These are phyloP conservation scores for Ageneiosus marmoratus DNA, from an alignment of 2,113 vertebrate species.

Conservation along the genomic window DNA sequence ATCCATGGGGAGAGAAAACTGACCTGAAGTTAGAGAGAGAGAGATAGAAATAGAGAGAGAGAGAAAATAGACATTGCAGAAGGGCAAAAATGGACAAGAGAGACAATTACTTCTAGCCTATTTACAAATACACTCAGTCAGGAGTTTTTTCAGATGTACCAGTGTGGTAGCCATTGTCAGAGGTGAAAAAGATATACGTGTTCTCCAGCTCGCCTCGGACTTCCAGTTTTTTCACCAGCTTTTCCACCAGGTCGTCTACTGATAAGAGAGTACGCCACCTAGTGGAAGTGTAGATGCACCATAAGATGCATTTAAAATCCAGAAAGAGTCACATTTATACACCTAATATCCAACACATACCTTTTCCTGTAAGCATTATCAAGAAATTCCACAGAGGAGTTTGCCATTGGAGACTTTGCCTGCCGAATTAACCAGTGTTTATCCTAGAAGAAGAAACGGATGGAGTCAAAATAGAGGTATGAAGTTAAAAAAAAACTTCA, in stretches of 20 bases:
- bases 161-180: constrained; percentile 96
- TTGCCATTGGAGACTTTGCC: constrained; percentile 95
- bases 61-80: background rate
- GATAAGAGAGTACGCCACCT: constrained; percentile 97
- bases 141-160: constrained; percentile 67
- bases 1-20: constrained; percentile 95
- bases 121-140: background rate
- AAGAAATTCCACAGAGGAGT: constrained; percentile 89
- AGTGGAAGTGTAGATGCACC: background rate
- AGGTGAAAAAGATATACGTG: constrained; percentile 94
- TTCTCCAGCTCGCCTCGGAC: constrained; percentile 82
- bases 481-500: background rate
- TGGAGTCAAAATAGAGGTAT: background rate
- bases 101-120: too few species aligned
- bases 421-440: constrained; percentile 98
- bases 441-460: constrained; percentile 72
- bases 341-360: constrained; percentile 63
- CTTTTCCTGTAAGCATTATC: constrained; percentile 89
- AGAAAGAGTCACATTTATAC: background rate
- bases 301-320: background rate
- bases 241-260: constrained; percentile 94
- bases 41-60: background rate
- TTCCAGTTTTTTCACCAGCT: constrained; percentile 84
- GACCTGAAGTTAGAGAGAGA: constrained; percentile 72
- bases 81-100: constrained; percentile 57